Base-by-base conservation (phyloP, 2,888 invertebrate species). In the Aelia acuminata region DNA sequence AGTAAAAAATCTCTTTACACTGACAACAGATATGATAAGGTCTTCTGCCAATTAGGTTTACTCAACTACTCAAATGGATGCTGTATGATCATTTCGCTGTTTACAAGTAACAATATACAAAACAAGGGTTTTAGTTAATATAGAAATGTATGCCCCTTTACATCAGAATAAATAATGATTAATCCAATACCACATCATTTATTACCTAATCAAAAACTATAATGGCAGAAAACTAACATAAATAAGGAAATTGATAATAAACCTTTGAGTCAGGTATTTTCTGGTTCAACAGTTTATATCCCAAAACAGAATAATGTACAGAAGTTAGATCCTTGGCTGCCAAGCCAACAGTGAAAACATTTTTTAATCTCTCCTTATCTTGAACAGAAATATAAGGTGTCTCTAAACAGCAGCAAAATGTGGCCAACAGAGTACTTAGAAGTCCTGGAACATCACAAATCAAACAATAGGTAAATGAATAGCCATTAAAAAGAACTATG, bases 221-320 rank as follows among this genome's bases (percentile, higher is more conserved):
- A 43, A 43, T 4, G 10, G 43, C 10, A 43, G 43, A 43, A 43
- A 43, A 43, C n/a, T n/a, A n/a, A n/a, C 10, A 43, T 11, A 2
- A 31, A 53, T 11, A 75, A 49, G 84, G 48, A 89, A 91, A 91
- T 92, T 93, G 15, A 63, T 18, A 7, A 18, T 18, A 35, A 92
- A 96, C 96, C 92, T 94, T 94, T 90, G 90, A 91, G 89, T 92
- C 93, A 84, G 93, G 94, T 89, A 96, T 92, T 22, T 94, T 92
- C 90, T 94, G 94, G 91, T 94, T 95, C 2, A 97, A 93, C 84
- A 95, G 92, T 90, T 94, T 95, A 88, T 95, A 94, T 84, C 97
- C 98, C 88, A 95, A 93, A 0, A 95, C 93, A 5, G 96, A 95
- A 93, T 96, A 96, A 92, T 97, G 96, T 49, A 96, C 92, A 8